Base-by-base conservation (phyloP, 2,113 vertebrate species). In the Mola mola region DNA sequence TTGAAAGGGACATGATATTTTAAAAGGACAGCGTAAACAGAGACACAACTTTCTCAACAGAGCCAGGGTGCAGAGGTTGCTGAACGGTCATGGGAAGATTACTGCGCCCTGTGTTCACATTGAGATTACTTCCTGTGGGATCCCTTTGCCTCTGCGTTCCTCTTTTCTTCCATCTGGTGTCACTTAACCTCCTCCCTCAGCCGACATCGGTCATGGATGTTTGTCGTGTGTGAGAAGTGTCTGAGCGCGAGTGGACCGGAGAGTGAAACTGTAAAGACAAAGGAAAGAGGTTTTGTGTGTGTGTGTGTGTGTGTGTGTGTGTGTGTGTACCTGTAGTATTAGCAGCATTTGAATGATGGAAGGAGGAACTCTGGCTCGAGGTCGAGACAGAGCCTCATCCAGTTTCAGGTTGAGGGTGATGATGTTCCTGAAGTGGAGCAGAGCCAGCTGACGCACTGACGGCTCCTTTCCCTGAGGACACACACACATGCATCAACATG, bases 311-410 rank as follows among this genome's bases (percentile, higher is more conserved):
- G 34, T 58, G 34, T 62, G 65, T 71, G 42, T 56, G 62, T 62
- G 21, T 44, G 57, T 43, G 57, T 43, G 66, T 47, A 97, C 96
- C 94, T 98, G 95, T 9, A 98, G 90, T 66, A 97, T 92, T 56
- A 98, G 90, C 78, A 97, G 92, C 95, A 98, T 98, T 86, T 97
- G 96, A 50, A 96, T 92, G 34, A 97, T 93, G 52, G 95, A 95
- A 1, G 96, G 94, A 6, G 96, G 96, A 33, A 98, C 92, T 15
- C 95, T 88, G 28, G 96, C 95, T 2, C 93, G 93, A 20, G 94
- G 87, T 4, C 95, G 94, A 41, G 93, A 92, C 61, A 97, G 82
- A 1, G 95, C 95, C 16, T 96, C 96, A 29, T 96, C 95, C 72
- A 98, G 83, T 81, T 94, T 96, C 71, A 98, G 92, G 60, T 97